A percentile compares a stretch with the other conserved stretches of the same genome.
These are phyloP conservation scores for Hormiphora californensis DNA, from an alignment of 37 sponge, comb jelly and placozoan genomes.

Conservation along the genomic window DNA sequence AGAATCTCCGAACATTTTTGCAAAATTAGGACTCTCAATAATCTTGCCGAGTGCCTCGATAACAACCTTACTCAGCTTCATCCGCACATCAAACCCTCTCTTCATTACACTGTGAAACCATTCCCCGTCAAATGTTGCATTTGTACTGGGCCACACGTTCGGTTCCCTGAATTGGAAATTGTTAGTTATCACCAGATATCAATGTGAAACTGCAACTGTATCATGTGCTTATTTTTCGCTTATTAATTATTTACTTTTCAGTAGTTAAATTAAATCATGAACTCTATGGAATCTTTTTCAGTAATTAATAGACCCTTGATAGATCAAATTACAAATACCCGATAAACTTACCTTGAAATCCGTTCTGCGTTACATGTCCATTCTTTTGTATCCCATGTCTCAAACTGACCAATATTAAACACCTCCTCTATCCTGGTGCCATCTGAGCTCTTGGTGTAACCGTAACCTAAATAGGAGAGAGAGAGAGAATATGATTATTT, in stretches of 20 bases:
- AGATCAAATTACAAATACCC: not conserved
- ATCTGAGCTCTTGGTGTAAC: not conserved
- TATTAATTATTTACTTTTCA: not conserved
- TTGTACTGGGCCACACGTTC: conserved; percentile 1
- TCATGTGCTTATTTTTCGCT: not conserved
- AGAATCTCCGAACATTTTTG: not conserved
- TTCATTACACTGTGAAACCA: not conserved
- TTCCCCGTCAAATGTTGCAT: not conserved
- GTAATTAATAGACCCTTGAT: not conserved
- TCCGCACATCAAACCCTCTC: not conserved
- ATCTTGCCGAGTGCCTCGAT: not conserved
- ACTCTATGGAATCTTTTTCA: not conserved
- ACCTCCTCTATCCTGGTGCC: conserved; percentile 22
- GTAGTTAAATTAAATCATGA: not conserved
- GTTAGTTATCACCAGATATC: not conserved
- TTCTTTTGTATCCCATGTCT: not conserved
- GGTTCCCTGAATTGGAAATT: not conserved
- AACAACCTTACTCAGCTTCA: not conserved
- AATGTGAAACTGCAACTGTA: too few species aligned
- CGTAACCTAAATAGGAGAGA: conserved; percentile 45
- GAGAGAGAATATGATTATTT: not conserved
- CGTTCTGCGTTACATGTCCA: not conserved
- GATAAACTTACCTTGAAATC: conserved; percentile 3
- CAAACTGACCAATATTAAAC: conserved; percentile 28
- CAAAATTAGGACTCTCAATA: conserved; percentile 1